Conservation (phyloP, 2,888 invertebrate genomes). For the Phorcus lineatus region DNA sequence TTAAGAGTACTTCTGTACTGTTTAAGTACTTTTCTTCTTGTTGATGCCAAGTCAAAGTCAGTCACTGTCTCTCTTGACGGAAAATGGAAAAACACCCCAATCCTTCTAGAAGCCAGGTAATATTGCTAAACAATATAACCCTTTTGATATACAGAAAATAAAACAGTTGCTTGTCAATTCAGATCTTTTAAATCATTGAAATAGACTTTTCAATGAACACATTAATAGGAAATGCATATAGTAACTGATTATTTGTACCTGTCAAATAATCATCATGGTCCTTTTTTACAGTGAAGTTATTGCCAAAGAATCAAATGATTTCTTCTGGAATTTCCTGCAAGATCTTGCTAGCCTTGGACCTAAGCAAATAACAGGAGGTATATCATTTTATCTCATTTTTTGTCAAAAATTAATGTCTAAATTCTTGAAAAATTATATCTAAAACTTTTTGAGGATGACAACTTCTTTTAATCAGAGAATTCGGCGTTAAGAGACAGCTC, state of each 20-base stretch:
- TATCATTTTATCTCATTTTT: background rate
- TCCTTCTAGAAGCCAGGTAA: slow-evolving; percentile 92
- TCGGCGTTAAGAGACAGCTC: too few relatives aligned
- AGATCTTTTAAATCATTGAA: too few relatives aligned
- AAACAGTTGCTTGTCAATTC: too few relatives aligned
- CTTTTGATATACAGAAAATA: too few relatives aligned
- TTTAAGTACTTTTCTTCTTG: background rate
- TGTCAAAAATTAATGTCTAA: too few relatives aligned
- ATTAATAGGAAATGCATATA: too few relatives aligned
- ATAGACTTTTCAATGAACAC: too few relatives aligned
- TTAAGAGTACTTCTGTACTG: background rate
- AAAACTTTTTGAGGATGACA: too few relatives aligned
- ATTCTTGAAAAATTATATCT: too few relatives aligned
- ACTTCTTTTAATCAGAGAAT: too few relatives aligned
- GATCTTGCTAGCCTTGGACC: slow-evolving; percentile 53
- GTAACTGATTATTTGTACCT: too few relatives aligned
- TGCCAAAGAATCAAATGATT: slow-evolving; percentile 75
- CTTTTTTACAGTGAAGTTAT: slow-evolving; percentile 77
- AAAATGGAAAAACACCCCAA: slow-evolving; percentile 94
- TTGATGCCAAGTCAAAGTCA: slow-evolving; percentile 60
- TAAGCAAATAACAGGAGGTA: slow-evolving; percentile 54
- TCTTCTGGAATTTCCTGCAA: slow-evolving; percentile 77
- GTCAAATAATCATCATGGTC: background rate
- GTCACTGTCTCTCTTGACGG: slow-evolving; percentile 84
- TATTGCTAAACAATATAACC: background rate